Evolutionary conservation across 1,140 invertebrate species (phyloP).

Genomic region (Megalopta genalis): DNA sequence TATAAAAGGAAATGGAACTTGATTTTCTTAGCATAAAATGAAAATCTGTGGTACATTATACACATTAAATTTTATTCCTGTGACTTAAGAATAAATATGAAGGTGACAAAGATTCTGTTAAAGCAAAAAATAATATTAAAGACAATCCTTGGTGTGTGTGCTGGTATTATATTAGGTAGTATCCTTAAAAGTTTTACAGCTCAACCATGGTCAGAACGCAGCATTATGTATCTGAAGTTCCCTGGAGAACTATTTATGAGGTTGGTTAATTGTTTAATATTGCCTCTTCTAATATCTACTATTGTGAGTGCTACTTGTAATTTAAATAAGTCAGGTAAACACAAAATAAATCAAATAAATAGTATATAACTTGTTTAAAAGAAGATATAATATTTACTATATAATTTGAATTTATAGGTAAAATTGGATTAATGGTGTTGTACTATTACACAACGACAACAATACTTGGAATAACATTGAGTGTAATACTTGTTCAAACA

Average conservation of each 20-base stretch:
- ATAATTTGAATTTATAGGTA: constrained; percentile 43
- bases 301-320: constrained; percentile 83
- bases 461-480: constrained; percentile 82
- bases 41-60: not conserved
- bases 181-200: constrained; percentile 58
- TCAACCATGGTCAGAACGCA: constrained; percentile 71
- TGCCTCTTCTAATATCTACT: constrained; percentile 83
- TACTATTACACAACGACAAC: constrained; percentile 86
- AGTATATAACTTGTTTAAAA: not conserved
- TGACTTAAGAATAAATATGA: constrained; percentile 29
- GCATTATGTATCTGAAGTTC: constrained; percentile 83
- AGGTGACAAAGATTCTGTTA: not conserved
- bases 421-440: constrained; percentile 82
- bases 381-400: not conserved
- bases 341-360: not conserved
- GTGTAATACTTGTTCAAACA: constrained; percentile 82
- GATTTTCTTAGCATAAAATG: not conserved
- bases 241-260: constrained; percentile 84
- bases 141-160: constrained; percentile 51
- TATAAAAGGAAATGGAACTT: not conserved
- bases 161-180: constrained; percentile 57
- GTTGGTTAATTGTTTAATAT: constrained; percentile 83
- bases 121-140: constrained; percentile 54
- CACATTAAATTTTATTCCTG: not conserved
- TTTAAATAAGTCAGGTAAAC: constrained; percentile 73